phyloP scores from a whole-genome alignment of 2,113 vertebrate genomes.

The Macquaria australasica region DNA sequence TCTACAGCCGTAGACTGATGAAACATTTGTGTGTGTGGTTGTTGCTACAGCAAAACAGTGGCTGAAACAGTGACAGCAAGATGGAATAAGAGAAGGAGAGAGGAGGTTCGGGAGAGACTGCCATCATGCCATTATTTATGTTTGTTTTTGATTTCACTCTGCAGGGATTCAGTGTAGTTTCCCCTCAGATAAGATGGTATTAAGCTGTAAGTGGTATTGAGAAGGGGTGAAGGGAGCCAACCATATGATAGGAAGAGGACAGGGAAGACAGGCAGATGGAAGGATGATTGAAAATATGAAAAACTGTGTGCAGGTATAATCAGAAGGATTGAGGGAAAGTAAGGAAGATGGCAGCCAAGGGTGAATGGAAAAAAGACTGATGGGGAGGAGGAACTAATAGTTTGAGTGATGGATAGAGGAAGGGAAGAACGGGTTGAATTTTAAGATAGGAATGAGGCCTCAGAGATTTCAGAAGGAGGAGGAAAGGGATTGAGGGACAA shows the following conservation, averaged over 20 bases:
- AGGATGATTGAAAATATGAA: conserved; percentile 41
- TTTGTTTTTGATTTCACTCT: conserved; percentile 18
- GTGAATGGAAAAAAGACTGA: conserved; percentile 20
- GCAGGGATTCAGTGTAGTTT: not conserved
- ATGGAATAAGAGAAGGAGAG: conserved; percentile 12
- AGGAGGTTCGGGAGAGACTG: not conserved
- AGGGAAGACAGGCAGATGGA: conserved; percentile 20
- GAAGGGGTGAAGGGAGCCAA: conserved; percentile 9
- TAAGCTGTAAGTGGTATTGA: conserved; percentile 26
- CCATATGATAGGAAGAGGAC: not conserved
- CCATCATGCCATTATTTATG: not conserved
- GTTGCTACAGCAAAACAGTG: conserved; percentile 27
- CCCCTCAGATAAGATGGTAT: conserved; percentile 28
- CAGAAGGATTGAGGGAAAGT: conserved; percentile 33
- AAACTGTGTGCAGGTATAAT: conserved; percentile 25
- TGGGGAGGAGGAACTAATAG: conserved; percentile 35
- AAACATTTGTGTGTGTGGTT: conserved; percentile 40
- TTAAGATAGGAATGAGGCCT: conserved; percentile 39
- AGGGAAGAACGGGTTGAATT: conserved; percentile 31
- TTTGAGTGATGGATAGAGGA: conserved; percentile 46
- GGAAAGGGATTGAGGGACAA: conserved; percentile 22
- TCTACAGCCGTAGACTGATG: conserved; percentile 33
- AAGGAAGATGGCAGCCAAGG: conserved; percentile 3
- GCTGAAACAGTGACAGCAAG: conserved; percentile 3
- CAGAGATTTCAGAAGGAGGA: conserved; percentile 38